Evolutionary conservation across 2,888 invertebrate species (phyloP).

Genomic region (Meteorus cinctellus): DNA sequence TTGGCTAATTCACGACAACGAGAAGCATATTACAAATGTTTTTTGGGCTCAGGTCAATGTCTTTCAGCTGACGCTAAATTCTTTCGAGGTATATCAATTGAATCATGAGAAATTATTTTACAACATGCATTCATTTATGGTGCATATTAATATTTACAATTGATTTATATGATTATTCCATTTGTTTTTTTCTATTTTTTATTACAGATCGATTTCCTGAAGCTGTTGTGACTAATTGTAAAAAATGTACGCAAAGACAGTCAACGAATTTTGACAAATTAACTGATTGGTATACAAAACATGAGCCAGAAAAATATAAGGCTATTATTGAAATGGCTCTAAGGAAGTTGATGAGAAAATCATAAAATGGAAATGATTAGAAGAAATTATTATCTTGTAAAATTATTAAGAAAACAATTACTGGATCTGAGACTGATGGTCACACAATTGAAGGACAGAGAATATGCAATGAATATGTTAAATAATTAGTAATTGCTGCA

Average conservation of each 20-base stretch:
- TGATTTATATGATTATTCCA: not conserved
- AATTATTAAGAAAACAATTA: too few species aligned
- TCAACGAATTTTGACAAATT: conserved; percentile 48
- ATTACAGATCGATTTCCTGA: conserved; percentile 51
- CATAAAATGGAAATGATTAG: conserved; percentile 11
- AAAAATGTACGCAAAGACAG: conserved; percentile 52
- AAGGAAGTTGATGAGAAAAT: conserved; percentile 44
- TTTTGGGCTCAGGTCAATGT: conserved; percentile 56
- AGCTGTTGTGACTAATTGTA: conserved; percentile 51
- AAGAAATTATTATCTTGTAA: too few species aligned
- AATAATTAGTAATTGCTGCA: not conserved
- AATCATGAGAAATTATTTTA: not conserved
- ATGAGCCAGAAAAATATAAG: conserved; percentile 52
- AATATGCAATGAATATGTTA: not conserved
- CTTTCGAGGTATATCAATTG: conserved; percentile 48
- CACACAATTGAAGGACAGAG: not conserved
- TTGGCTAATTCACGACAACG: conserved; percentile 56
- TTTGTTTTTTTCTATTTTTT: not conserved
- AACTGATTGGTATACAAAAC: conserved; percentile 48
- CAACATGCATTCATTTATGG: not conserved
- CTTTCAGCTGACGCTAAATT: conserved; percentile 55
- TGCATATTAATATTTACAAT: not conserved
- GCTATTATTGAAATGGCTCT: conserved; percentile 49
- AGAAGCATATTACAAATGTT: conserved; percentile 58
- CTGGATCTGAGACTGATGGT: not conserved